phyloP scores from a whole-genome alignment of 2,113 vertebrate species.

The Hypocryptadius cinnamomeus region DNA sequence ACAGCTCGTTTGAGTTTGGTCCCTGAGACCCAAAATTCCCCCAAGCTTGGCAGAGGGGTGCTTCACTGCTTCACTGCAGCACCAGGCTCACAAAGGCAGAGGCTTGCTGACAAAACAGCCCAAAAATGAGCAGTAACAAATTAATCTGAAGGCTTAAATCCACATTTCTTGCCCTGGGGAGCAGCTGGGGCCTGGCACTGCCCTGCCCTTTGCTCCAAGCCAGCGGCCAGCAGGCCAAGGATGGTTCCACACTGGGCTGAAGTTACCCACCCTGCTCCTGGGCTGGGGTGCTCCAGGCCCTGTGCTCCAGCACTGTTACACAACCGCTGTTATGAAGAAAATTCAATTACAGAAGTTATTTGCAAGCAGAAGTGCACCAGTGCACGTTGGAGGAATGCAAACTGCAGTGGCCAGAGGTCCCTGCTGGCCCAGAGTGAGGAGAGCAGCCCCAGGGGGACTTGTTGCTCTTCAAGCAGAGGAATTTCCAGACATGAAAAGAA shows the following conservation, averaged over 20 bases:
- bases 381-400: neutral
- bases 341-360: conserved; percentile 23
- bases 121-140: neutral
- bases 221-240: fast-evolving
- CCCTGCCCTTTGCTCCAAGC: neutral
- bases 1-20: fast-evolving
- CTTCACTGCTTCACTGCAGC: neutral
- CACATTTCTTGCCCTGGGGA: neutral
- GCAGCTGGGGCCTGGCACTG: neutral
- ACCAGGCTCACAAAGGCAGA: neutral
- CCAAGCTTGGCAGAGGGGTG: too few species aligned
- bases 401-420: neutral
- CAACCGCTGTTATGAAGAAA: neutral
- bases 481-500: neutral
- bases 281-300: neutral
- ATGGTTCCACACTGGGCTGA: neutral
- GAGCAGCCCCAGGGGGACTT: neutral
- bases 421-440: neutral
- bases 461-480: neutral
- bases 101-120: neutral
- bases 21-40: neutral
- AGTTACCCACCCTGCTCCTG: neutral
- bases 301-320: neutral
- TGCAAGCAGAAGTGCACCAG: neutral
- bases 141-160: neutral